Evolutionary conservation across 37 sponge, comb jelly and placozoan species (phyloP).

Genomic region (Spongia lamella): DNA sequence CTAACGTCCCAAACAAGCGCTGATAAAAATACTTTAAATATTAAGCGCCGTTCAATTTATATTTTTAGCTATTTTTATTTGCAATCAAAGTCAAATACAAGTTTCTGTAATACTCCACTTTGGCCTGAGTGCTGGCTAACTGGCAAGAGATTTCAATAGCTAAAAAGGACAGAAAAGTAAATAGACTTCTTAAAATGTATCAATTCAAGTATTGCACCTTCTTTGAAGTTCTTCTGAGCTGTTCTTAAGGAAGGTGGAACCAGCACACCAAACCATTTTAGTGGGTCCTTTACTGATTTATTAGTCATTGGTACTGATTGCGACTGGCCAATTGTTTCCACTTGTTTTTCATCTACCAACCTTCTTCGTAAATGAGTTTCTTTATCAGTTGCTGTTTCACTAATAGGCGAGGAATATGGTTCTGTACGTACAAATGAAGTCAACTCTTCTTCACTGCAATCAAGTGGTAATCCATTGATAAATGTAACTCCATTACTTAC

Average conservation of each 20-base stretch:
- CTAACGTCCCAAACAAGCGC: too few relatives aligned
- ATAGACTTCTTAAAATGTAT: background rate
- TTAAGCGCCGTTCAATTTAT: too few relatives aligned
- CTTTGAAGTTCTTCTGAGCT: constrained; percentile 59
- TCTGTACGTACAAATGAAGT: too few relatives aligned
- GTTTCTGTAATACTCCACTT: constrained; percentile 21
- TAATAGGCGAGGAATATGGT: too few relatives aligned
- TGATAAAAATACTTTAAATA: too few relatives aligned
- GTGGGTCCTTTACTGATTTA: constrained; percentile 45
- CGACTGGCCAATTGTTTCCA: constrained; percentile 23
- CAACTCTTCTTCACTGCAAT: too few relatives aligned
- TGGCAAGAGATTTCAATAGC: constrained; percentile 11
- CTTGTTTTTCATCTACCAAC: background rate
- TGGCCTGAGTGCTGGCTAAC: constrained; percentile 30
- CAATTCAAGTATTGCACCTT: constrained; percentile 35
- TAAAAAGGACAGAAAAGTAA: constrained; percentile 1
- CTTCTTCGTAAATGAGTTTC: constrained; percentile 1
- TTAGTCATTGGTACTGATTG: background rate
- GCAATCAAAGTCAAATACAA: constrained; percentile 12
- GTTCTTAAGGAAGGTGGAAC: constrained; percentile 54
- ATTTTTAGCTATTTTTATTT: constrained; percentile 9
- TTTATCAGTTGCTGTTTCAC: background rate
- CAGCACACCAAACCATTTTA: constrained; percentile 82
- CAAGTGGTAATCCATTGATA: too few relatives aligned
- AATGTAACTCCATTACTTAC: too few relatives aligned